These are phyloP conservation scores for Henricia sp. DNA, from an alignment of 53 echinoderm and acorn worm species.

Conservation along the genomic window DNA sequence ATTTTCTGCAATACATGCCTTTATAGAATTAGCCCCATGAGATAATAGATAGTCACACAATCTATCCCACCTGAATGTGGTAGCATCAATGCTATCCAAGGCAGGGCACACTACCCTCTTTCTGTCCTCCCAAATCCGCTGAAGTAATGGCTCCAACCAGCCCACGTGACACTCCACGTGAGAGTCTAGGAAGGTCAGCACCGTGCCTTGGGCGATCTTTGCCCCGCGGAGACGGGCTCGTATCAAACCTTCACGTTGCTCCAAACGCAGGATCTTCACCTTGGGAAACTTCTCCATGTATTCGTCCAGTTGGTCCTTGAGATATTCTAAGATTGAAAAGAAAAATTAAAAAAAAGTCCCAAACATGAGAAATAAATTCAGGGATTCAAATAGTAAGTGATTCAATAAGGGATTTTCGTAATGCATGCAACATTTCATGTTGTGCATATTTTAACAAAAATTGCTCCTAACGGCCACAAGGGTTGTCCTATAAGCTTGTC, in stretches of 20 bases:
- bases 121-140: slow-evolving; percentile 78
- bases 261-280: slow-evolving; percentile 78
- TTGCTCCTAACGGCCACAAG: too few relatives aligned
- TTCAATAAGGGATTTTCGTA: too few relatives aligned
- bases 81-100: slow-evolving; percentile 80
- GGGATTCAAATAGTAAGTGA: too few relatives aligned
- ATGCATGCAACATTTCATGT: too few relatives aligned
- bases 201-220: slow-evolving; percentile 68
- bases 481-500: too few relatives aligned
- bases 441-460: too few relatives aligned
- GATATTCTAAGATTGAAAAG: slow-evolving; percentile 65
- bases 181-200: slow-evolving; percentile 90
- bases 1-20: neutral
- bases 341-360: neutral
- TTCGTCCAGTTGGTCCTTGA: slow-evolving; percentile 78
- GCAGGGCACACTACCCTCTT: slow-evolving; percentile 79
- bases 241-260: slow-evolving; percentile 79
- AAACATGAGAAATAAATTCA: neutral
- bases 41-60: neutral
- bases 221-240: slow-evolving; percentile 84
- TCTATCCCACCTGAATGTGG: slow-evolving; percentile 71
- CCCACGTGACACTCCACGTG: slow-evolving; percentile 95
- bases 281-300: slow-evolving; percentile 88
- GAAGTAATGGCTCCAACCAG: slow-evolving; percentile 90
- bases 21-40: neutral